A percentile compares a stretch with the other conserved stretches of the same genome.
Evolutionary conservation across 2,113 vertebrate species (phyloP).

Genomic region (Pomatorhinus ruficollis): DNA sequence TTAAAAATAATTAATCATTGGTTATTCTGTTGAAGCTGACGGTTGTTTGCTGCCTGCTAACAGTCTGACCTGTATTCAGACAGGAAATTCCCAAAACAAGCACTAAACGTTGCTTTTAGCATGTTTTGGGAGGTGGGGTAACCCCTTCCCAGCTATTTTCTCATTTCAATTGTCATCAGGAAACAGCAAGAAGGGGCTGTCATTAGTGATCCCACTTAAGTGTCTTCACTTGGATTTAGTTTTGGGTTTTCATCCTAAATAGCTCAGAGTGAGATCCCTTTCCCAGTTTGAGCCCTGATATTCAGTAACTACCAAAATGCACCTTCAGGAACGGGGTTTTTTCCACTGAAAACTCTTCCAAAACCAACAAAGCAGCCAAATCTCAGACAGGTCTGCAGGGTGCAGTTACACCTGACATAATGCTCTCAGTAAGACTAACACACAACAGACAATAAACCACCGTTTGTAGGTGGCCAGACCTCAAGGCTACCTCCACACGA

Average conservation of each 20-base stretch:
- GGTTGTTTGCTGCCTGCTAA: neutral
- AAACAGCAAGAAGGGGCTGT: neutral
- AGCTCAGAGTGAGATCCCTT: neutral
- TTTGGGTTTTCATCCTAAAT: neutral
- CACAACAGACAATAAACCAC: neutral
- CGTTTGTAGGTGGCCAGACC: neutral
- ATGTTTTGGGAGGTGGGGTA: neutral
- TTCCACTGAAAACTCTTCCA: neutral
- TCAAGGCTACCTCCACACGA: neutral
- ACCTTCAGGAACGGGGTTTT: accelerated
- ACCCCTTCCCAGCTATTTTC: neutral
- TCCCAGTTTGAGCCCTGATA: accelerated
- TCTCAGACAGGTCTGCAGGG: neutral
- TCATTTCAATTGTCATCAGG: neutral
- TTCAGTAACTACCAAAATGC: neutral
- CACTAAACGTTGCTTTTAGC: neutral
- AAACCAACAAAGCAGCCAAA: accelerated
- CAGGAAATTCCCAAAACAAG: neutral
- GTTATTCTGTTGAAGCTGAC: neutral
- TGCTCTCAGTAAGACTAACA: neutral
- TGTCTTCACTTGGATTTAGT: neutral
- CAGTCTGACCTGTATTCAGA: neutral
- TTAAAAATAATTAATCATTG: neutral
- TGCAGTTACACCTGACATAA: accelerated
- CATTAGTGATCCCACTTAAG: no score